These are phyloP conservation scores for Druon quercuslanigerum DNA, from an alignment of 1,140 invertebrate species.

Conservation along the genomic window DNA sequence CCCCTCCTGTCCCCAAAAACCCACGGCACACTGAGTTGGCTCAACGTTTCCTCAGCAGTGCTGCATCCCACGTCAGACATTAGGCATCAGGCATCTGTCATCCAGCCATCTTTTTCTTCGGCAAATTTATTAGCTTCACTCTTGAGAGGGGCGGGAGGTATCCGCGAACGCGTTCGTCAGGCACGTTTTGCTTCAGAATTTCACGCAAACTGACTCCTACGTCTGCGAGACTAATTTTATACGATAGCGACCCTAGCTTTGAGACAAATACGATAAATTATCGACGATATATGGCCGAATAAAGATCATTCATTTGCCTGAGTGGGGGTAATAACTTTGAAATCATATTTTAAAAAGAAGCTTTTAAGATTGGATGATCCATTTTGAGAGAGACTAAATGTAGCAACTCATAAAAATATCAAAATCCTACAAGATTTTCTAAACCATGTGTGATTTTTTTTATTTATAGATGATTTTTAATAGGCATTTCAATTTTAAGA, in stretches of 20 bases:
- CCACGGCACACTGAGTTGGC: slow-evolving; percentile 9
- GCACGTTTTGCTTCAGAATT: slow-evolving; percentile 36
- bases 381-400: not conserved
- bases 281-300: slow-evolving; percentile 14
- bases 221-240: slow-evolving; percentile 25
- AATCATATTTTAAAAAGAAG: not conserved
- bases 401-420: no score
- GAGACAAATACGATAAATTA: slow-evolving; percentile 20
- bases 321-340: slow-evolving; percentile 1
- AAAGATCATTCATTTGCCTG: slow-evolving; percentile 1
- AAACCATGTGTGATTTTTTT: no score
- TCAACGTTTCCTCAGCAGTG: slow-evolving; percentile 34
- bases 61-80: slow-evolving; percentile 63
- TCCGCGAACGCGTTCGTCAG: slow-evolving; percentile 37
- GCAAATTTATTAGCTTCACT: slow-evolving; percentile 72
- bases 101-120: slow-evolving; percentile 69
- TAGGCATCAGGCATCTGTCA: slow-evolving; percentile 73
- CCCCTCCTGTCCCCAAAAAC: slow-evolving; percentile 1
- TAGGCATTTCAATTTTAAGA: no score
- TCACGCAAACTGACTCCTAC: slow-evolving; percentile 32
- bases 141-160: slow-evolving; percentile 52
- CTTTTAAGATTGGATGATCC: not conserved
- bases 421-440: no score
- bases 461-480: no score
- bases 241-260: slow-evolving; percentile 9